Evolutionary conservation across 2,888 invertebrate genomes (phyloP), one percentile per base, ranked within the genome.

Genomic region (Agrotis segetum): DNA sequence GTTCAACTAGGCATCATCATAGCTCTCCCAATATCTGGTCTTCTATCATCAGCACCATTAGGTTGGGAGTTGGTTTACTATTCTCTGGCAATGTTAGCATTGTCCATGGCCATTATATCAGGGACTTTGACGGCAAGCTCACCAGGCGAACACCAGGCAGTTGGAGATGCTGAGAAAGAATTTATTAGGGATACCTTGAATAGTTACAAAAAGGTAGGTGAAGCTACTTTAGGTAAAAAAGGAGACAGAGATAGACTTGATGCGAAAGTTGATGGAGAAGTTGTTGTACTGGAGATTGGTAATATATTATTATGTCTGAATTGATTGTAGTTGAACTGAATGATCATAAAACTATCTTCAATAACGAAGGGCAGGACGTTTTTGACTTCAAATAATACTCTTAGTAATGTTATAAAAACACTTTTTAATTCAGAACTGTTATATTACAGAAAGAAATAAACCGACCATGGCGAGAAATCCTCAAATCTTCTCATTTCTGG

Each of bases 31-130:
- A 59, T 93, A 53, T 88, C 92, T 0, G 92, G 93, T 0, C 47
- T 89, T 0, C 67, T 96, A 0, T 87, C 91, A 1, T 83, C 89
- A 40, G 79, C 90, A 0, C 84, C 86, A 0, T 85, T 95, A 0
- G 93, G 95, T 0, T 96, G 96, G 96, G 94, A 95, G 84, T 85
- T 96, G 52, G 85, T 95, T 7, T 95, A 90, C 85, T 96, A 95
- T 77, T 82, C 91, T 0, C 81, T 93, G 67, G 93, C 93, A 0
- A 95, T 94, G 90, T 77, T 93, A 67, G 85, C 90, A 0, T 69
- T 95, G 0, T 90, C 94, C 0, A 90, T 92, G 89, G 92, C 93
- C 0, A 88, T 89, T 0, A 77, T 94, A 13, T 92, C 93, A 81
- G 88, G 84, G 0, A 83, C 93, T 1, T 86, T 96, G 7, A 95